Base-by-base conservation (phyloP, 2,888 invertebrate species). In the Notodonta ziczac region DNA sequence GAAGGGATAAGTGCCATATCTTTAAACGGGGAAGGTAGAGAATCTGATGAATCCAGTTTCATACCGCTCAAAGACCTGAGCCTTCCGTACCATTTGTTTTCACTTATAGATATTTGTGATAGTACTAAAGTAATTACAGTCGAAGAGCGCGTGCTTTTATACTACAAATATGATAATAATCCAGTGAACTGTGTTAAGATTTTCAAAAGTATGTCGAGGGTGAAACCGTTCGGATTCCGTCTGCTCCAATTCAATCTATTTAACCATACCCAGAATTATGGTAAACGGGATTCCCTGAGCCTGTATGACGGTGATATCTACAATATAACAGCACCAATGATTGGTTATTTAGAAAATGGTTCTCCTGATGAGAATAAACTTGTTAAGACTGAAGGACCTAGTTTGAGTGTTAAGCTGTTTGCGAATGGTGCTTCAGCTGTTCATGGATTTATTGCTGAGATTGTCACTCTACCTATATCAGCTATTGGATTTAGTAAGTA, bases 131-230 rank as follows among this genome's bases (percentile, higher is more conserved):
- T 97, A 83, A 96, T 99, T 14, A 94, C 95, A 2, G 95, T 99
- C 2, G 97, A 98, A 85, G 98, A 99, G 82, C 94, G 99, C 56
- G 95, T 99, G 6, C 88, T 99, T 0, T 85, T 99, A 24, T 99
- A 99, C 85, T 99, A 98, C 89, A 99, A 99, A 86, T 99, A 99
- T 81, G 98, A 98, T 81, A 98, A 98, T 75, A 96, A 97, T 85
- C 98, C 99, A 0, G 97, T 99, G 0, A 99, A 99, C 84, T 99
- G 99, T 83, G 97, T 99, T 0, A 99, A 99, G 89, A 98, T 99
- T 73, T 98, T 99, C 84, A 96, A 97, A 61, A 97, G 98, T 66
- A 96, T 96, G 64, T 97, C 96, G 80, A 95, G 96, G 66, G 96
- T 97, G 0, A 98, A 98, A 82, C 97, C 97, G 13, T 95, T 99